Conservation (phyloP, 2,888 invertebrate genomes). For the Odontothrips loti region DNA sequence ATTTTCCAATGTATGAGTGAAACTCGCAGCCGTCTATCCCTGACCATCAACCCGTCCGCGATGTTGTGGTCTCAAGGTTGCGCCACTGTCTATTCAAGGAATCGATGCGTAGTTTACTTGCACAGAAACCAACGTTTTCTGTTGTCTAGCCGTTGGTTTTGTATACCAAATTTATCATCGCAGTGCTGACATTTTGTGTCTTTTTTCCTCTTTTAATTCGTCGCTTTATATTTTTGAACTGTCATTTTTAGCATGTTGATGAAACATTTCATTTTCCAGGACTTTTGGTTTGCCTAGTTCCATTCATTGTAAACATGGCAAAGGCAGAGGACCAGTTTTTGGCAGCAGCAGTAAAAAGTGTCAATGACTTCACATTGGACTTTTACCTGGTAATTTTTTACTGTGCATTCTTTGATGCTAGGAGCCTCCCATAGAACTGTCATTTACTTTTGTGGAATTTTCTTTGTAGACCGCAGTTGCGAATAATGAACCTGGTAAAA, state of each 20-base stretch:
- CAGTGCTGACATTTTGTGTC: not conserved
- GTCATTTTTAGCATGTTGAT: not conserved
- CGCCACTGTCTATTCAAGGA: not conserved
- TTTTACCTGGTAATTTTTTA: not conserved
- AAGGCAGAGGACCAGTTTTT: not conserved
- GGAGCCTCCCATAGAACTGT: too few species aligned
- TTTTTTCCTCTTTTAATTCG: not conserved
- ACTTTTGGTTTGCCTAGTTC: not conserved
- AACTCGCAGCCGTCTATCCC: too few species aligned
- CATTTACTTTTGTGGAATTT: not conserved
- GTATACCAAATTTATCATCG: not conserved
- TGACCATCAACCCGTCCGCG: too few species aligned
- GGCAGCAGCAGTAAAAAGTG: not conserved
- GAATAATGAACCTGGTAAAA: constrained; percentile 20
- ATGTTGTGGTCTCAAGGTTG: not conserved
- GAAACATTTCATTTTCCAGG: not conserved
- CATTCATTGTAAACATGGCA: not conserved
- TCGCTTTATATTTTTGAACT: not conserved
- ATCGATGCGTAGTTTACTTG: not conserved
- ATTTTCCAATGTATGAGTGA: too few species aligned
- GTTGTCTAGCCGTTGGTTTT: not conserved
- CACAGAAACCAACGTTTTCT: too few species aligned
- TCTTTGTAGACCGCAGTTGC: not conserved
- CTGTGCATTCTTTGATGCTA: too few species aligned
- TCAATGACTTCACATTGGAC: constrained; percentile 8